Evolutionary conservation across 1,140 invertebrate species (phyloP).

Genomic region (Radopholus similis): DNA sequence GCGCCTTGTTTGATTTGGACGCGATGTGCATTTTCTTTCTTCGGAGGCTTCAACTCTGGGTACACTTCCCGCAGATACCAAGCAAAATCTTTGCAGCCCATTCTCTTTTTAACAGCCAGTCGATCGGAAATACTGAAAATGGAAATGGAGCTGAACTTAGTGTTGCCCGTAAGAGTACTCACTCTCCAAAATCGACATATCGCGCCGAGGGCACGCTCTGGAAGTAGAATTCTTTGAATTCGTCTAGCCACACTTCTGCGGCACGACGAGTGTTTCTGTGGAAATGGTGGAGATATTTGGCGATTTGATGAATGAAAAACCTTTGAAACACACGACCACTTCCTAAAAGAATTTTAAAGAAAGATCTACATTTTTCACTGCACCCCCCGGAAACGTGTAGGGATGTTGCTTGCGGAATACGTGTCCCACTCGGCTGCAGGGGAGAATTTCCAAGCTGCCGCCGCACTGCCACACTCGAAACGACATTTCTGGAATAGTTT

Average conservation of each 20-base stretch:
- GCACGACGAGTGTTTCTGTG: conserved; percentile 80
- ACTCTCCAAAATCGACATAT: conserved; percentile 64
- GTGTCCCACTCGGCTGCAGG: conserved; percentile 56
- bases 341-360: no score
- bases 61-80: conserved; percentile 98
- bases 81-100: conserved; percentile 91
- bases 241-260: conserved; percentile 93
- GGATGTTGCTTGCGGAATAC: conserved; percentile 73
- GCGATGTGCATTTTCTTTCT: conserved; percentile 2
- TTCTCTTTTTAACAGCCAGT: conserved; percentile 71
- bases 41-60: conserved; percentile 68
- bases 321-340: conserved; percentile 58
- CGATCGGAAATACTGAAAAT: conserved; percentile 69
- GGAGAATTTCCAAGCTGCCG: conserved; percentile 53
- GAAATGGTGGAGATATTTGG: neutral
- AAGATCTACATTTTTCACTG: no score
- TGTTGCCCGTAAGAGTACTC: conserved; percentile 44
- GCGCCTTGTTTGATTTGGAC: conserved; percentile 38
- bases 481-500: conserved; percentile 63
- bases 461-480: conserved; percentile 71
- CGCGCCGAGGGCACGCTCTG: conserved; percentile 64
- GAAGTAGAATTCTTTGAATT: conserved; percentile 85
- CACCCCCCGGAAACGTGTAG: conserved; percentile 88
- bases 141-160: neutral
- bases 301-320: conserved; percentile 21